Evolutionary conservation across 1,140 invertebrate genomes (phyloP).

Genomic region (Liolophura sinensis): DNA sequence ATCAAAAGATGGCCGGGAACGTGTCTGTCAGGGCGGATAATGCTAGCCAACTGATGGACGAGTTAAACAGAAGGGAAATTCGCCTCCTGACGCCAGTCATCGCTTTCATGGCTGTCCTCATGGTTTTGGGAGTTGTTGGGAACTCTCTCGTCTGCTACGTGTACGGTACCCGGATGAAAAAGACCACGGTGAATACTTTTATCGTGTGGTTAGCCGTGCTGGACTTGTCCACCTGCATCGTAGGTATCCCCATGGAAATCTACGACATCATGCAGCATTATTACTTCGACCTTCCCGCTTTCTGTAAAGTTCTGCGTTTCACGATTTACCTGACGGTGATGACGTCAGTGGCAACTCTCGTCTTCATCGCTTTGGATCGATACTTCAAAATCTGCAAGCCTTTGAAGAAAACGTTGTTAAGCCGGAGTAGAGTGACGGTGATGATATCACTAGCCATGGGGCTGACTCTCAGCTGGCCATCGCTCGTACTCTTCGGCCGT

Average conservation of each 20-base stretch:
- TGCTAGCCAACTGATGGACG: constrained; percentile 7
- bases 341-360: constrained; percentile 1
- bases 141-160: constrained; percentile 42
- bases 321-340: background rate
- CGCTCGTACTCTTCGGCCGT: constrained; percentile 1
- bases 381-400: constrained; percentile 9
- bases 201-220: background rate
- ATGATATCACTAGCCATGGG: background rate
- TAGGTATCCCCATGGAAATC: constrained; percentile 7
- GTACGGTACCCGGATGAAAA: constrained; percentile 29
- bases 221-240: background rate
- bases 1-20: too few relatives aligned
- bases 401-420: background rate
- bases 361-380: constrained; percentile 3
- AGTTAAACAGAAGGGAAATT: constrained; percentile 27
- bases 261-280: constrained; percentile 2
- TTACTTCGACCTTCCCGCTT: background rate
- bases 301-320: constrained; percentile 5
- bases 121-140: constrained; percentile 37
- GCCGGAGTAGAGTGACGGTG: background rate
- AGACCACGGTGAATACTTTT: background rate
- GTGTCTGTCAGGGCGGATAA: too few relatives aligned
- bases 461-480: constrained; percentile 1
- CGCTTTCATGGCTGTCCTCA: constrained; percentile 23
- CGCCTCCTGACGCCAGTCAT: constrained; percentile 27